Evolutionary conservation across 2,888 invertebrate species (phyloP).

Genomic region (Teinopalpus imperialis): DNA sequence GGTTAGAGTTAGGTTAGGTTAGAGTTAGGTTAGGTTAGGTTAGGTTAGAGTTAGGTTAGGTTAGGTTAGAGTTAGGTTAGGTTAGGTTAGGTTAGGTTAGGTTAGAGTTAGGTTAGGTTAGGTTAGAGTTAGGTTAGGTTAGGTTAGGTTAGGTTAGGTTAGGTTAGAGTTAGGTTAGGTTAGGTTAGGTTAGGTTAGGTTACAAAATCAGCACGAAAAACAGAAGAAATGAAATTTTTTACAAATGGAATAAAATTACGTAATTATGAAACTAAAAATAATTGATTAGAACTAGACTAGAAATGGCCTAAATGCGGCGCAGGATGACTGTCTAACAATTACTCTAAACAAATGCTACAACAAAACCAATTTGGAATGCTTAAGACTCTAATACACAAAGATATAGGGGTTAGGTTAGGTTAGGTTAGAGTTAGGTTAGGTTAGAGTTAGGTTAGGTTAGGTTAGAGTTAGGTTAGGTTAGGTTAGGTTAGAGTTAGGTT

Average conservation of each 20-base stretch:
- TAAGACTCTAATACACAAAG: no score
- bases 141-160: neutral
- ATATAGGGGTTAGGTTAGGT: conserved; percentile 5
- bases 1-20: conserved; percentile 14
- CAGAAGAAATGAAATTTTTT: no score
- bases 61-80: conserved; percentile 20
- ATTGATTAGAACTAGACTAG: neutral
- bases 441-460: conserved; percentile 27
- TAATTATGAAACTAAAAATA: no score
- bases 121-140: conserved; percentile 11
- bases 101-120: conserved; percentile 21
- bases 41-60: conserved; percentile 23
- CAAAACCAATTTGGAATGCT: no score
- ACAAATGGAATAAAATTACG: no score
- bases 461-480: conserved; percentile 28
- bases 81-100: conserved; percentile 20
- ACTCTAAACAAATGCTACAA: no score
- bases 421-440: conserved; percentile 23
- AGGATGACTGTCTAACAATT: no score
- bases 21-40: conserved; percentile 21
- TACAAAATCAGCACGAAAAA: no score
- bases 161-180: neutral
- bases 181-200: neutral
- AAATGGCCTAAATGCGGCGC: no score
- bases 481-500: conserved; percentile 34